Evolutionary conservation across 2,888 invertebrate genomes (phyloP), one percentile per base, ranked within the genome.

Genomic region (Melanargia galathea): DNA sequence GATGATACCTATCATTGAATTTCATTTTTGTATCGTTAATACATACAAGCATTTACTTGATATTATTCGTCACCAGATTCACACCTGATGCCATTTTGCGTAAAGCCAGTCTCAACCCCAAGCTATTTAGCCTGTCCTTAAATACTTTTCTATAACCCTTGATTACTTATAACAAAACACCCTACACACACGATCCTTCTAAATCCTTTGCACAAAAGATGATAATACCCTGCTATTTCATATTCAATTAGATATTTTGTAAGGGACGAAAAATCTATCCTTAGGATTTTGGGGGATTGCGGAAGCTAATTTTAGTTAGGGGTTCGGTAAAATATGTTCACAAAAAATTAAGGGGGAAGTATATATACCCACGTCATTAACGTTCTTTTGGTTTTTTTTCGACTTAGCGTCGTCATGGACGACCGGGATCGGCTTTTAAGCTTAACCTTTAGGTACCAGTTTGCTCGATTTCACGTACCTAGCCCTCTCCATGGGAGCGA

Each of bases 241-340:
- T 94, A 94, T 94, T 94, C 94, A 94, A 94, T 94, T 94, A 94
- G 93, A 93, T 93, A 93, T 89, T 90, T 86, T 87, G 87, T 85
- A 75, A 80, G 81, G 86, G 86, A 85, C 80, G 78, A 86, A 93
- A 93, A 93, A 93, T 92, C 91, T 92, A 92, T 93, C 90, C 75
- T 81, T 76, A 63, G 82, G 82, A 81, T 83, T 86, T 80, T 77
- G 75, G 80, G 80, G 80, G 80, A 76, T 76, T 73, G 69, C 71
- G 69, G 71, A 69, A 65, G 70, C 69, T 80, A 78, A 79, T 80
- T 78, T 73, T 67, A 72, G 72, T 65, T 72, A 69, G 33, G 62
- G 57, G 62, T 54, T 48, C 18, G 33, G 8, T 20, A 45, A 30
- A 45, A 30, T 18, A 6, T 16, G 52, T 13, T 33, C 20, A 52